These are phyloP conservation scores for Antigone vipio DNA, from an alignment of 2,113 vertebrate genomes.

Conservation along the genomic window DNA sequence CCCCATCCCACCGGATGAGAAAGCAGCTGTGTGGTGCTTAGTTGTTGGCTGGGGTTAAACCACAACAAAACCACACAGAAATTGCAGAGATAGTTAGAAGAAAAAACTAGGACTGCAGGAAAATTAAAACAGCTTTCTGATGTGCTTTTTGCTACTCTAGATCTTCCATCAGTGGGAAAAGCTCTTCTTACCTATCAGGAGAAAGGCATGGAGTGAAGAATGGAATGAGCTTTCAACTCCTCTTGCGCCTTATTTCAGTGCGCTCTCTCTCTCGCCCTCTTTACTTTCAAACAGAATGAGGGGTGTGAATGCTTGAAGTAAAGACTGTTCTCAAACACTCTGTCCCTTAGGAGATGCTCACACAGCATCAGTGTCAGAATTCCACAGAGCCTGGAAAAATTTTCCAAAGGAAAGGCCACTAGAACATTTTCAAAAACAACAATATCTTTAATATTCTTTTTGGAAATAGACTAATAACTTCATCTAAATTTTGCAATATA, in stretches of 20 bases:
- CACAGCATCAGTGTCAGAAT: background rate
- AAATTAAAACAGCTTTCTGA: background rate
- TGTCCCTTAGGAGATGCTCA: background rate
- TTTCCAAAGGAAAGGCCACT: background rate
- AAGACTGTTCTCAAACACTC: background rate
- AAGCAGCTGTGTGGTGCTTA: too few relatives aligned
- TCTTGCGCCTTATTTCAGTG: background rate
- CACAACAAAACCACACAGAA: background rate
- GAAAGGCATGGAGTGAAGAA: background rate
- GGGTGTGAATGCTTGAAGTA: background rate
- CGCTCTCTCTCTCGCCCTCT: background rate
- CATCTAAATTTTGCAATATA: background rate
- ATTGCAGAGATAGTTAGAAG: background rate
- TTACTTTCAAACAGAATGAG: background rate
- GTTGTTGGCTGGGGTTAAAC: too few relatives aligned
- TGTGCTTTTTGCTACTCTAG: background rate
- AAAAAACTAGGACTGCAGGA: background rate
- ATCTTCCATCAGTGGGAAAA: background rate
- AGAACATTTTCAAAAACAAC: background rate
- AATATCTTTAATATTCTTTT: background rate
- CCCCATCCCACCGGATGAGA: too few relatives aligned
- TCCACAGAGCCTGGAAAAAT: background rate
- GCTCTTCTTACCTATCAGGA: background rate
- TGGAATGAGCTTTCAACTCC: background rate
- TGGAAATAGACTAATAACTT: background rate